phyloP scores from a whole-genome alignment of 2,113 vertebrate species.

The Stictonetta naevosa region DNA sequence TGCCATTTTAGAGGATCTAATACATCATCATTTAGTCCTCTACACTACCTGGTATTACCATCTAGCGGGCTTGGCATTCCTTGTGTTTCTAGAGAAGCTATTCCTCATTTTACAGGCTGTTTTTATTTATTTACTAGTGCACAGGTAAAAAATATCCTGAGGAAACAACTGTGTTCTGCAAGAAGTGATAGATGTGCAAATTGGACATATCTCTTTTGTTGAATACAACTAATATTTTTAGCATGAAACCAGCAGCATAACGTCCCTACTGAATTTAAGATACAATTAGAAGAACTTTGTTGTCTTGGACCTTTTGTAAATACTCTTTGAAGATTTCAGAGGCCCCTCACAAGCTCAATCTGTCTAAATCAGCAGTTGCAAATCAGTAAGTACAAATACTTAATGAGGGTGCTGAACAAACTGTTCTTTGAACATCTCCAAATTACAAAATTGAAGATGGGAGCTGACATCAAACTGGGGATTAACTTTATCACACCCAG shows the following conservation, averaged over 20 bases:
- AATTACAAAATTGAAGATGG: neutral
- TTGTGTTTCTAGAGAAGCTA: neutral
- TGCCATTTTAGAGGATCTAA: neutral
- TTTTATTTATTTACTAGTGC: neutral
- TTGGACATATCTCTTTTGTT: neutral
- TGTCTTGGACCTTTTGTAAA: neutral
- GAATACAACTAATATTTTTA: constrained; percentile 25
- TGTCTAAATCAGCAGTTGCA: constrained; percentile 25
- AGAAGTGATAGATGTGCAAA: neutral
- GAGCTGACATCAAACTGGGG: neutral
- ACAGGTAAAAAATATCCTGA: neutral
- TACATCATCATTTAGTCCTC: neutral
- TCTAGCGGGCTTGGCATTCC: neutral
- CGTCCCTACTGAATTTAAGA: neutral
- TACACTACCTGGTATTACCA: neutral
- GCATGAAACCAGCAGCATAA: neutral
- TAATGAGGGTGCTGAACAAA: neutral
- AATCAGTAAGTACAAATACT: neutral
- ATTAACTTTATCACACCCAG: neutral
- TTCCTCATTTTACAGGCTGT: neutral
- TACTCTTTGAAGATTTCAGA: constrained; percentile 46
- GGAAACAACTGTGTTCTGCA: neutral
- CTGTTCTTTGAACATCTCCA: neutral
- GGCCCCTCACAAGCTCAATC: neutral
- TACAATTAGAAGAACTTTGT: constrained; percentile 15